A percentile compares a stretch with the other conserved stretches of the same genome.
Evolutionary conservation across 2,797 vertebrate genomes (phyloP).

Genomic region (Nasua narica): DNA sequence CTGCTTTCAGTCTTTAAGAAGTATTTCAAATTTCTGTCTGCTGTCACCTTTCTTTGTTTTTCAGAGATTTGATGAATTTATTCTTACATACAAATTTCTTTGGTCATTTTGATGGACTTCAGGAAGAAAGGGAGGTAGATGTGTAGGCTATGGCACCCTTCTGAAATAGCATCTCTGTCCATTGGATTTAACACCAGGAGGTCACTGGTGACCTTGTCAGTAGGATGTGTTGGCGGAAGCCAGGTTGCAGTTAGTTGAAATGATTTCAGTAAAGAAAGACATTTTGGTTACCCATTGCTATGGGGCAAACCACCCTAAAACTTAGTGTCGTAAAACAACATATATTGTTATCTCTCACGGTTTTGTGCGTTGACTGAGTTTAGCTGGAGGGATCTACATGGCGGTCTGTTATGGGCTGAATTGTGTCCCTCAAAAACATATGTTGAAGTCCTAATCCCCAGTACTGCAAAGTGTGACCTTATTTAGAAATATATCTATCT

Average conservation of each 20-base stretch:
- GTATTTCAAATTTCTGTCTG: neutral
- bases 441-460: neutral
- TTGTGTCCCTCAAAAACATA: neutral
- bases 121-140: neutral
- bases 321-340: neutral
- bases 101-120: neutral
- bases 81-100: neutral
- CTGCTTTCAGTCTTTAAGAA: neutral
- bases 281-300: neutral
- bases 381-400: neutral
- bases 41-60: neutral
- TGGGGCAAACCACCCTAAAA: neutral
- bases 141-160: neutral
- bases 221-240: neutral
- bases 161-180: neutral
- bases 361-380: neutral
- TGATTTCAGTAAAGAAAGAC: neutral
- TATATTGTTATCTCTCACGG: neutral
- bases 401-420: neutral
- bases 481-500: constrained; percentile 22
- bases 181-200: neutral
- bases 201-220: neutral
- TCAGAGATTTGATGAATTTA: neutral
- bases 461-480: neutral
- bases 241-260: neutral